phyloP scores from a whole-genome alignment of 2,888 invertebrate genomes.

The Axea sp. region DNA sequence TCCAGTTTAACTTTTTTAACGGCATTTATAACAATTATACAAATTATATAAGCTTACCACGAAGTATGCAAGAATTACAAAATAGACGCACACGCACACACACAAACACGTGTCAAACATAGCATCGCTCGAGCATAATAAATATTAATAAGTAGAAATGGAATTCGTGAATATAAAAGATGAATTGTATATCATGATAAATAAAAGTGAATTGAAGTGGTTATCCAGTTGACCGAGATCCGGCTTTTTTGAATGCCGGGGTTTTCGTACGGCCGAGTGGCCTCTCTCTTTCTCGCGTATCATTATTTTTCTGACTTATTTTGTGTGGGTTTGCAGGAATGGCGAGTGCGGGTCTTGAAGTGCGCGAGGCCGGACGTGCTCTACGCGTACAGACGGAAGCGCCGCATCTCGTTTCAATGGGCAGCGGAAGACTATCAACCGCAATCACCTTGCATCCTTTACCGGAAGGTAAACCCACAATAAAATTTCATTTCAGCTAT shows the following conservation, averaged over 20 bases:
- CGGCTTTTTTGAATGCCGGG: conserved; percentile 13
- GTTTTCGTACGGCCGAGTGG: conserved; percentile 41
- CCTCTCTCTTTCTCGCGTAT: conserved; percentile 19
- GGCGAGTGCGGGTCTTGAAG: conserved; percentile 76
- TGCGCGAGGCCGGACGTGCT: conserved; percentile 81
- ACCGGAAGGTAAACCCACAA: conserved; percentile 86
- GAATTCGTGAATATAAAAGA: too few relatives aligned
- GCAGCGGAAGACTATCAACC: conserved; percentile 93
- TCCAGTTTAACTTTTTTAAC: too few relatives aligned
- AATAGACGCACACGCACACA: too few relatives aligned
- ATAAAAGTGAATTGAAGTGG: too few relatives aligned
- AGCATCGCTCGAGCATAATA: too few relatives aligned
- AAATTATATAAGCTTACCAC: too few relatives aligned
- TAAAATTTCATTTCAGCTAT: conserved; percentile 15
- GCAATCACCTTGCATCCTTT: conserved; percentile 95
- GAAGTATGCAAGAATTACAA: too few relatives aligned
- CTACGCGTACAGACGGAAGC: conserved; percentile 87
- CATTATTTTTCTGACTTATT: conserved; percentile 46
- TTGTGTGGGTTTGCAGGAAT: conserved; percentile 70
- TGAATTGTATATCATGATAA: too few relatives aligned
- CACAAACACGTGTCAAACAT: too few relatives aligned
- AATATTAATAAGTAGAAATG: too few relatives aligned
- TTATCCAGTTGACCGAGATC: conserved; percentile 46
- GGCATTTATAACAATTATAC: too few relatives aligned
- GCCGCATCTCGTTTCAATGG: conserved; percentile 94